Conservation (phyloP, 2,113 vertebrate genomes). For the Lophura nycthemera region DNA sequence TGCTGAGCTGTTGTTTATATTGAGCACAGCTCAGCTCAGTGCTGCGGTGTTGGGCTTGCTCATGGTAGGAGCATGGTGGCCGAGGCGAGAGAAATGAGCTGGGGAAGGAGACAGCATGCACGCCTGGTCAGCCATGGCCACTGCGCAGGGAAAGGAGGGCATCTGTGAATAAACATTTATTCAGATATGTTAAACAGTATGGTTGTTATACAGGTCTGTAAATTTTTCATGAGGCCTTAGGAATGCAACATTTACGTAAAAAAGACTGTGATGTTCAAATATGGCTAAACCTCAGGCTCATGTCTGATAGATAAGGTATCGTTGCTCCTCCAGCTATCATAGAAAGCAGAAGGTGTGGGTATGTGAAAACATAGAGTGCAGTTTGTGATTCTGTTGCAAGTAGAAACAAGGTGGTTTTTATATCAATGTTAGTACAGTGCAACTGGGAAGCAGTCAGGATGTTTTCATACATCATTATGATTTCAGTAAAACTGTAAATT, state of each 20-base stretch:
- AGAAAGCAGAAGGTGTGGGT: not conserved
- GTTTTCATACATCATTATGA: conserved; percentile 12
- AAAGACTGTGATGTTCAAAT: not conserved
- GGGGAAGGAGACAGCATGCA: rapidly evolving
- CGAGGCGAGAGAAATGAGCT: not conserved
- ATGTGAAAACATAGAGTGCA: not conserved
- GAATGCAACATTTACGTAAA: not conserved
- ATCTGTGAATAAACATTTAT: not conserved
- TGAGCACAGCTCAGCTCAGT: not conserved
- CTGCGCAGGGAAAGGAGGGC: not conserved
- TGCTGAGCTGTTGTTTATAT: not conserved
- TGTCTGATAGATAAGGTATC: not conserved
- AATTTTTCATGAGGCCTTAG: not conserved
- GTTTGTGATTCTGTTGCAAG: not conserved
- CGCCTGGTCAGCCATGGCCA: not conserved
- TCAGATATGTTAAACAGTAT: not conserved
- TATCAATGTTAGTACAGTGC: conserved; percentile 39
- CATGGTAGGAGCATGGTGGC: not conserved
- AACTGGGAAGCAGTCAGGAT: conserved; percentile 27
- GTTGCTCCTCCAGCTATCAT: not conserved
- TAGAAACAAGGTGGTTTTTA: conserved; percentile 12
- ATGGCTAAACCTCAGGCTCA: not conserved
- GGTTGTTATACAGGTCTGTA: not conserved
- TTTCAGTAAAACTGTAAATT: conserved; percentile 5
- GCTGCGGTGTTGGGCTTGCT: not conserved